Percentiles rank a stretch among this genome's conserved stretches.
Conservation (phyloP, 2,888 invertebrate species). For the Acanthosepion lycidas region DNA sequence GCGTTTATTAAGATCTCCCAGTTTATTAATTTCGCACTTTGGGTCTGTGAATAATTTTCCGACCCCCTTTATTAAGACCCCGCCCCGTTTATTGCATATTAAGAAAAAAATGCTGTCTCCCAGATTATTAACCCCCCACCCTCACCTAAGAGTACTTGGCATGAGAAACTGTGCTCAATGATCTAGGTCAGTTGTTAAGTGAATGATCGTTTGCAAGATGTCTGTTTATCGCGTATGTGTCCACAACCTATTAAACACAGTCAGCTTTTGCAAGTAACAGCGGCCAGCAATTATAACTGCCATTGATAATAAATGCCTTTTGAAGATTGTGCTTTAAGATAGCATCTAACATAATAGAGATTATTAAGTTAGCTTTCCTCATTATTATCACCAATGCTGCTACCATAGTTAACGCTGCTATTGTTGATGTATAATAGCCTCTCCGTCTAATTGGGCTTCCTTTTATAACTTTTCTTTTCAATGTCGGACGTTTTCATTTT, state of each 20-base stretch:
- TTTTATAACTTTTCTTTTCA: not conserved
- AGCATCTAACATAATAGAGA: constrained; percentile 33
- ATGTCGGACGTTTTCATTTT: not conserved
- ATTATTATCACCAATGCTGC: not conserved
- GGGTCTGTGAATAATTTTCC: too few relatives aligned
- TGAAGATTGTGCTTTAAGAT: constrained; percentile 15
- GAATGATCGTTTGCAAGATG: not conserved
- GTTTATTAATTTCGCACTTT: too few relatives aligned
- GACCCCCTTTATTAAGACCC: too few relatives aligned
- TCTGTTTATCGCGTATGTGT: not conserved
- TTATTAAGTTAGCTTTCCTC: constrained; percentile 20
- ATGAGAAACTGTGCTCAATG: not conserved
- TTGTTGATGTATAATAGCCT: not conserved
- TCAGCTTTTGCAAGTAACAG: not conserved
- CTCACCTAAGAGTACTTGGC: not conserved
- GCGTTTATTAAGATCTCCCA: too few relatives aligned
- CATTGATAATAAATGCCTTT: constrained; percentile 4
- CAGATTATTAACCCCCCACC: too few relatives aligned
- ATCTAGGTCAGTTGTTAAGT: not conserved
- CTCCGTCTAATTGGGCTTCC: not conserved
- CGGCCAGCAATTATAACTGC: not conserved
- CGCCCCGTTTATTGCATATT: too few relatives aligned
- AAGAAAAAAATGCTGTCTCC: too few relatives aligned
- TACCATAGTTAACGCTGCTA: not conserved
- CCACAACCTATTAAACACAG: not conserved